A percentile compares a stretch with the other conserved stretches of the same genome.
Evolutionary conservation across 1,140 invertebrate genomes (phyloP).

Genomic region (Lucilia sericata): DNA sequence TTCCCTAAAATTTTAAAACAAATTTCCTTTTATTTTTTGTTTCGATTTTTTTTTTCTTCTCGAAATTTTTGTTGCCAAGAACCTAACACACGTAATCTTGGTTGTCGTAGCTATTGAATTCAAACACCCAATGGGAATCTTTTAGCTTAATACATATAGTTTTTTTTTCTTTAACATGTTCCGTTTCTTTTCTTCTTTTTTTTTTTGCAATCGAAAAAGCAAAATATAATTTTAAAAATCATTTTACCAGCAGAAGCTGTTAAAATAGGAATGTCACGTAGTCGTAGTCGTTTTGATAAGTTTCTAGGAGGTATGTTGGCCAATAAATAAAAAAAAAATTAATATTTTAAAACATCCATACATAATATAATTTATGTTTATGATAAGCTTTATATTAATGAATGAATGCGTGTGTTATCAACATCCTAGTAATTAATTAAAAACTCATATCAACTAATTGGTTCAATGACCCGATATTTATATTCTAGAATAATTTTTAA

Average conservation of each 20-base stretch:
- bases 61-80: not conserved
- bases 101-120: not conserved
- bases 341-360: too few species aligned
- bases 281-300: constrained; percentile 11
- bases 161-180: not conserved
- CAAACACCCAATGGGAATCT: not conserved
- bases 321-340: too few species aligned
- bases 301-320: not conserved
- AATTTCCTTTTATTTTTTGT: not conserved
- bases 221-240: not conserved
- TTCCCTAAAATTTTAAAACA: not conserved
- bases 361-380: too few species aligned
- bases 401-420: too few species aligned
- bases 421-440: too few species aligned
- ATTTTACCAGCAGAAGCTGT: not conserved
- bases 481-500: not conserved
- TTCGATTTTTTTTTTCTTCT: not conserved
- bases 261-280: constrained; percentile 14
- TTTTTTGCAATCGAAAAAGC: not conserved
- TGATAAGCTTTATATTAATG: too few species aligned
- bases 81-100: not conserved
- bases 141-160: not conserved
- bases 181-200: not conserved
- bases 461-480: too few species aligned
- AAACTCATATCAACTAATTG: too few species aligned